phyloP scores from a whole-genome alignment of 2,888 invertebrate genomes.

The Spodoptera littoralis region DNA sequence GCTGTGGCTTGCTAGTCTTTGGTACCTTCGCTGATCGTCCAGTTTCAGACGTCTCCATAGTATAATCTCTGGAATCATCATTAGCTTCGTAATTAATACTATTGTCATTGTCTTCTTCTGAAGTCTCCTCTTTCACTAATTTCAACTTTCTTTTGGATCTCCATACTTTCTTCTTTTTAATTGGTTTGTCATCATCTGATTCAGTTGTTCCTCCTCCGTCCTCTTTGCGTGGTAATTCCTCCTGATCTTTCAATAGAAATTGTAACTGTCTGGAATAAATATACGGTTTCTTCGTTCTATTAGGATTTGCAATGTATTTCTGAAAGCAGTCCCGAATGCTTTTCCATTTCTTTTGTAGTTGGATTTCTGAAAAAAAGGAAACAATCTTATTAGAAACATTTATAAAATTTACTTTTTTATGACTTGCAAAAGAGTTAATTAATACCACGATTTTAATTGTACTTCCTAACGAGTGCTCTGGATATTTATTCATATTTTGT shows the following conservation, averaged over 20 bases:
- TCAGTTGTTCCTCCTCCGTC: conserved; percentile 63
- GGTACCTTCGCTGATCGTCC: conserved; percentile 53
- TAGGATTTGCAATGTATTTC: conserved; percentile 77
- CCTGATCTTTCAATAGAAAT: conserved; percentile 74
- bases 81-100: conserved; percentile 56
- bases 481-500: no score
- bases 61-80: conserved; percentile 60
- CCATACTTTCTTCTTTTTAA: conserved; percentile 64
- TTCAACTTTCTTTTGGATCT: conserved; percentile 69
- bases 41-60: conserved; percentile 56
- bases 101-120: conserved; percentile 70
- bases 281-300: conserved; percentile 77
- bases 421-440: no score
- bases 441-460: no score
- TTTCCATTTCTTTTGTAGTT: conserved; percentile 86
- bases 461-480: no score
- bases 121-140: conserved; percentile 67
- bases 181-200: conserved; percentile 61
- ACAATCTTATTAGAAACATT: background rate
- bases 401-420: no score
- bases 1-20: conserved; percentile 53
- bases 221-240: conserved; percentile 48
- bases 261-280: conserved; percentile 77
- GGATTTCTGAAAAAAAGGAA: conserved; percentile 75
- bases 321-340: conserved; percentile 82